These are phyloP conservation scores for Zele albiditarsus DNA, from an alignment of 2,888 invertebrate genomes.

Conservation along the genomic window DNA sequence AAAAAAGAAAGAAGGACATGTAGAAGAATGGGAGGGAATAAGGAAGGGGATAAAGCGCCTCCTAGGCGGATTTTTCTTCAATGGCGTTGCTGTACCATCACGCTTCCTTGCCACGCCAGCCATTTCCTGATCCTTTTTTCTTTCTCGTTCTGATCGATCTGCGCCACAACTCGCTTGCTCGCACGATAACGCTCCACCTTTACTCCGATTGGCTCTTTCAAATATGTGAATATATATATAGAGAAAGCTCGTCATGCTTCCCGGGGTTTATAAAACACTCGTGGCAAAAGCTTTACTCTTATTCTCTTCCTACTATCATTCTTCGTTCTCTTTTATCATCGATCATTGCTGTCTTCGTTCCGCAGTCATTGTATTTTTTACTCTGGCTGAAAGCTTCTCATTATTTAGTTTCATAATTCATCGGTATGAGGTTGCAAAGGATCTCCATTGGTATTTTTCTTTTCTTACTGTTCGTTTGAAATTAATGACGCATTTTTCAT, in stretches of 20 bases:
- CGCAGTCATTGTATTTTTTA: slow-evolving; percentile 13
- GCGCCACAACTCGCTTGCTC: background rate
- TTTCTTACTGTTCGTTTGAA: too few relatives aligned
- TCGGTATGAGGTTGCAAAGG: background rate
- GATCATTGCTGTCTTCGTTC: background rate
- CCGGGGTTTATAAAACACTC: slow-evolving; percentile 23
- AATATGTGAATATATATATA: background rate
- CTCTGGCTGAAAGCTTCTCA: slow-evolving; percentile 20
- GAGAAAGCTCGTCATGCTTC: background rate
- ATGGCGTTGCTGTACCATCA: slow-evolving; percentile 9
- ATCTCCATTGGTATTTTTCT: background rate
- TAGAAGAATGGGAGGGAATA: background rate
- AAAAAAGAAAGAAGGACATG: slow-evolving; percentile 10
- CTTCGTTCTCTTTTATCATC: slow-evolving; percentile 18
- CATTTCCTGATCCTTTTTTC: slow-evolving; percentile 32
- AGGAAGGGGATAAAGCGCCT: slow-evolving; percentile 14
- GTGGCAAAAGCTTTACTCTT: background rate
- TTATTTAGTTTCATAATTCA: slow-evolving; percentile 11
- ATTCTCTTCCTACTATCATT: background rate
- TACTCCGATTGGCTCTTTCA: slow-evolving; percentile 17
- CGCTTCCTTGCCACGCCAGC: slow-evolving; percentile 24
- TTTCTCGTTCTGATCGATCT: slow-evolving; percentile 27
- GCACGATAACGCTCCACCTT: slow-evolving; percentile 11
- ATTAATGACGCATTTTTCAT: background rate
- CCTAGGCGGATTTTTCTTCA: slow-evolving; percentile 14